Evolutionary conservation across 2,113 vertebrate species (phyloP).

Genomic region (Prinia subflava): DNA sequence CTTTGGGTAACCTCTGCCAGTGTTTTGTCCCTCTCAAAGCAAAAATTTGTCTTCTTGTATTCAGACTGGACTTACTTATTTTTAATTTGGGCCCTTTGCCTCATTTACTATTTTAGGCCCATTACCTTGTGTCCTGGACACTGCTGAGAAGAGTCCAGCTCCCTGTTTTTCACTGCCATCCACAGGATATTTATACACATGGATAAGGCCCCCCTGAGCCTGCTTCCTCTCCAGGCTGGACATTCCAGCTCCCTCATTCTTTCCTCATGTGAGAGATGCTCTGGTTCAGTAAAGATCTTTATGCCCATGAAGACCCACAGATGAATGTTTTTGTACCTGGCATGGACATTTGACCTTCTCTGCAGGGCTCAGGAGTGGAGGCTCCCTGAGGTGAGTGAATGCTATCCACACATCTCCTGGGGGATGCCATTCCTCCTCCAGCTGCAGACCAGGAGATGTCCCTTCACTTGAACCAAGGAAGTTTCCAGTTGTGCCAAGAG

Average conservation of each 20-base stretch:
- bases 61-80: background rate
- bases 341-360: background rate
- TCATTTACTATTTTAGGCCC: background rate
- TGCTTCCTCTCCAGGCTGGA: background rate
- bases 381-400: background rate
- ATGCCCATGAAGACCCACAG: background rate
- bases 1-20: background rate
- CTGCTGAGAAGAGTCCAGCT: background rate
- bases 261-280: background rate
- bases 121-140: background rate
- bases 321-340: background rate
- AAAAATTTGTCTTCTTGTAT: background rate
- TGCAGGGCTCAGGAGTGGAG: background rate
- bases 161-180: background rate
- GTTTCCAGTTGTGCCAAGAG: background rate
- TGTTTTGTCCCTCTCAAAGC: background rate
- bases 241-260: background rate
- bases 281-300: background rate
- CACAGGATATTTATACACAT: background rate
- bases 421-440: background rate
- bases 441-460: background rate
- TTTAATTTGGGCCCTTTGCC: background rate
- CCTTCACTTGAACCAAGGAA: background rate
- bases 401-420: background rate
- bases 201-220: background rate